A percentile compares a stretch with the other conserved stretches of the same genome.
phyloP scores from a whole-genome alignment of 1,140 invertebrate genomes.

The Eupristina koningsbergeri region DNA sequence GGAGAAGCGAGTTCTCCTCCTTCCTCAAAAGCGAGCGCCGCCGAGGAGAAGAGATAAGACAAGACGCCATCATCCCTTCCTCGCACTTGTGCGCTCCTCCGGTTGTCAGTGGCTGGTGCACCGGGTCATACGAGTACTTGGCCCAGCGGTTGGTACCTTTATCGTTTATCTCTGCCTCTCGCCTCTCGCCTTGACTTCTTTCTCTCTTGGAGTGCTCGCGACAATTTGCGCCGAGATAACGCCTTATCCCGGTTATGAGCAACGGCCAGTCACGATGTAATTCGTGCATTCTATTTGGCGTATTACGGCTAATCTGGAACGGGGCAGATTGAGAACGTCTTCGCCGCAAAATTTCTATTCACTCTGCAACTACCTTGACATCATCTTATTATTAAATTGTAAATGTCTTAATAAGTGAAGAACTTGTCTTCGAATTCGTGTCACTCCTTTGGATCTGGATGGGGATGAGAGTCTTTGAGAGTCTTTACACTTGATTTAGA shows the following conservation, averaged over 20 bases:
- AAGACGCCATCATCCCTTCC: background rate
- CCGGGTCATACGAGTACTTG: background rate
- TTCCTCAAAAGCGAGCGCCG: too few species aligned
- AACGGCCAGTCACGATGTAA: background rate
- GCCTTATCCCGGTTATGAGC: background rate
- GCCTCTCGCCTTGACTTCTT: background rate
- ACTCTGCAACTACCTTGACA: too few species aligned
- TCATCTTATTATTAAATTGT: too few species aligned
- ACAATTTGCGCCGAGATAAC: background rate
- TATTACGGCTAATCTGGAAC: slow-evolving; percentile 38
- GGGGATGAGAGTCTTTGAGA: too few species aligned
- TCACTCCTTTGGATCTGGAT: too few species aligned
- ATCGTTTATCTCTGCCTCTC: background rate
- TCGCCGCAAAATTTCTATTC: too few species aligned
- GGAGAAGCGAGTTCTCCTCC: too few species aligned
- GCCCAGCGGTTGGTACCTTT: background rate
- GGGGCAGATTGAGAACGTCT: background rate
- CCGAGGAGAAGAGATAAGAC: background rate
- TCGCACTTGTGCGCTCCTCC: background rate
- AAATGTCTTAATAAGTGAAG: too few species aligned
- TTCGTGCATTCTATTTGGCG: slow-evolving; percentile 27
- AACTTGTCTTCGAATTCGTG: too few species aligned
- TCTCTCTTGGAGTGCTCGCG: background rate
- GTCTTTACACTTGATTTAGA: too few species aligned
- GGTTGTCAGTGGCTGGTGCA: too few species aligned